phyloP scores from a whole-genome alignment of 53 echinoderm and acorn worm species.

The Paracentrotus lividus region DNA sequence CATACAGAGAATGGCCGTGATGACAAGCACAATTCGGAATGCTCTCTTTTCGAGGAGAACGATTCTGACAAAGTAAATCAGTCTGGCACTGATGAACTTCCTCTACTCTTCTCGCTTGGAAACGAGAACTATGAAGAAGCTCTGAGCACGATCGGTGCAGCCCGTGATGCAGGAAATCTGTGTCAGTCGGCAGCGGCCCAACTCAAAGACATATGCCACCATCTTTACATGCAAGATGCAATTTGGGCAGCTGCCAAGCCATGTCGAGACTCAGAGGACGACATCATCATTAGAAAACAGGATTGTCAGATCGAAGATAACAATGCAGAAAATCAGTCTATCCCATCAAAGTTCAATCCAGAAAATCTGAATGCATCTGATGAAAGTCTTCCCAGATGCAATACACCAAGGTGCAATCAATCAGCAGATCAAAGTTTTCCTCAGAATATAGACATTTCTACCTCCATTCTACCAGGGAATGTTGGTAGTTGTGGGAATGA shows the following conservation, averaged over 20 bases:
- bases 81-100: background rate
- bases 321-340: background rate
- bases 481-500: background rate
- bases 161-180: slow-evolving; percentile 40
- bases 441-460: background rate
- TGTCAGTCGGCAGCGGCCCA: slow-evolving; percentile 48
- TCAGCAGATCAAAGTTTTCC: background rate
- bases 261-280: slow-evolving; percentile 68
- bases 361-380: background rate
- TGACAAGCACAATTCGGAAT: background rate
- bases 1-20: background rate
- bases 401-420: background rate
- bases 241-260: slow-evolving; percentile 77
- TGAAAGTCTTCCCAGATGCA: background rate
- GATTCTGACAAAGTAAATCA: background rate
- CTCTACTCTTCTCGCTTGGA: slow-evolving; percentile 40
- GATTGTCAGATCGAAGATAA: background rate
- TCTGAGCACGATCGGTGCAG: slow-evolving; percentile 17
- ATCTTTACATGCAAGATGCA: slow-evolving; percentile 76
- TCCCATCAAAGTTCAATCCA: background rate
- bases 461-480: background rate
- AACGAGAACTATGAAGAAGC: slow-evolving; percentile 44
- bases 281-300: slow-evolving; percentile 72
- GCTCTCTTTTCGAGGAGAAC: background rate
- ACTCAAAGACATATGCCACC: slow-evolving; percentile 57